These are phyloP conservation scores for Tenthredo mesomela DNA, from an alignment of 2,888 invertebrate genomes.

Conservation along the genomic window DNA sequence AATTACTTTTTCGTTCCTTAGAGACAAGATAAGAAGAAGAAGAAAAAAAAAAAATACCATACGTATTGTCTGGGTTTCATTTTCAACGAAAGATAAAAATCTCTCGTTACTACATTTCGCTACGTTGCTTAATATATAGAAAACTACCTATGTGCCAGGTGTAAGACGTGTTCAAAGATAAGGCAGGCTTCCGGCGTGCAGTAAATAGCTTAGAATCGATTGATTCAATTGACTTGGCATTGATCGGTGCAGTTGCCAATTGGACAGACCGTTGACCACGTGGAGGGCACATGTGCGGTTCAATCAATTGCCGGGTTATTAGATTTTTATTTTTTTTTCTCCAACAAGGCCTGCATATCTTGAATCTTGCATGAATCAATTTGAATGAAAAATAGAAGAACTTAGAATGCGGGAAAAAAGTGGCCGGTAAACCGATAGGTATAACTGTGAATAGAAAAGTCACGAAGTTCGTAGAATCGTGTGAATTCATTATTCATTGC, in stretches of 20 bases:
- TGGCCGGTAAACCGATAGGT: background rate
- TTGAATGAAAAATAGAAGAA: conserved; percentile 6
- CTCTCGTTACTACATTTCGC: background rate
- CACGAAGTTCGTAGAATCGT: background rate
- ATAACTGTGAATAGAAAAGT: background rate
- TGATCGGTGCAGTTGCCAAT: conserved; percentile 10
- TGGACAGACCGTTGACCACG: background rate
- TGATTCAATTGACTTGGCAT: conserved; percentile 22
- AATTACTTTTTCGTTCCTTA: background rate
- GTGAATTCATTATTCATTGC: background rate
- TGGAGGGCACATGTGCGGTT: conserved; percentile 5
- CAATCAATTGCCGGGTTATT: background rate
- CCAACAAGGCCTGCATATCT: background rate
- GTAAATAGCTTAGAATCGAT: conserved; percentile 9
- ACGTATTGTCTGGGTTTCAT: background rate
- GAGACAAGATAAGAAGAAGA: background rate
- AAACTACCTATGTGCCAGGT: background rate
- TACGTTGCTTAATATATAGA: background rate
- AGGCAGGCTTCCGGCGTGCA: background rate
- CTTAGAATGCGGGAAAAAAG: background rate
- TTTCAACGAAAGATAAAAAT: conserved; percentile 3
- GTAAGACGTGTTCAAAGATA: conserved; percentile 12
- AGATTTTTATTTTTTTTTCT: background rate
- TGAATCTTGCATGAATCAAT: background rate
- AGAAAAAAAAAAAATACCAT: background rate